Conservation (phyloP, 2,888 invertebrate genomes). For the Lysandra bellargus region DNA sequence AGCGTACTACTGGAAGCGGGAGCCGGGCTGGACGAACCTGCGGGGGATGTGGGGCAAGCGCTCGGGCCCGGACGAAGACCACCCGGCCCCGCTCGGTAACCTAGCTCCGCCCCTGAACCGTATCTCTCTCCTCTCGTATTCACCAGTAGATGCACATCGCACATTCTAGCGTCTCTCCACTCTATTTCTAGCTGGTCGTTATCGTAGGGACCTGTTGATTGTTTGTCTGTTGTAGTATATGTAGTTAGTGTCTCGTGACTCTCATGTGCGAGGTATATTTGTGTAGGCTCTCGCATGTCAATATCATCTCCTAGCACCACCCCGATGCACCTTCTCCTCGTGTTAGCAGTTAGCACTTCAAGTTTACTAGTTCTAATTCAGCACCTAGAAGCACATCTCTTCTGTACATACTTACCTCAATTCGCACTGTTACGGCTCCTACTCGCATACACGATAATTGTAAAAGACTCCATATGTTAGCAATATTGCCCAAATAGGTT, state of each 20-base stretch:
- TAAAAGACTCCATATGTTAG: background rate
- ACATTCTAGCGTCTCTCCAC: slow-evolving; percentile 11
- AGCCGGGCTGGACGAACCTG: slow-evolving; percentile 89
- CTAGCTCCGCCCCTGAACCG: slow-evolving; percentile 37
- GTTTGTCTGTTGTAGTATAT: background rate
- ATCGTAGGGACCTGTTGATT: background rate
- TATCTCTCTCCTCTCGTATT: slow-evolving; percentile 29
- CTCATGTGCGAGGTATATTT: background rate
- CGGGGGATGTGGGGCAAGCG: slow-evolving; percentile 91
- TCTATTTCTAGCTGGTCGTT: background rate
- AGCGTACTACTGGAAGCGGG: slow-evolving; percentile 87
- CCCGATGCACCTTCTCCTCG: background rate
- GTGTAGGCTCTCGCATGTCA: background rate
- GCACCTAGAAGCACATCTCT: background rate
- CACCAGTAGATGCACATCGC: background rate
- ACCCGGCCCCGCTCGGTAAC: slow-evolving; percentile 49
- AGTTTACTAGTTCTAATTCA: background rate
- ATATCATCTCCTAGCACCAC: background rate
- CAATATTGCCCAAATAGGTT: background rate
- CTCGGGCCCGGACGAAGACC: slow-evolving; percentile 62
- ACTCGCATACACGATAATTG: background rate
- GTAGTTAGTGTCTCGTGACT: background rate
- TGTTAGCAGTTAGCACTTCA: background rate
- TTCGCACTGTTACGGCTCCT: background rate
- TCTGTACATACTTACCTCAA: background rate